Conservation (phyloP, 1,140 invertebrate species). For the Camponotus floridanus region DNA sequence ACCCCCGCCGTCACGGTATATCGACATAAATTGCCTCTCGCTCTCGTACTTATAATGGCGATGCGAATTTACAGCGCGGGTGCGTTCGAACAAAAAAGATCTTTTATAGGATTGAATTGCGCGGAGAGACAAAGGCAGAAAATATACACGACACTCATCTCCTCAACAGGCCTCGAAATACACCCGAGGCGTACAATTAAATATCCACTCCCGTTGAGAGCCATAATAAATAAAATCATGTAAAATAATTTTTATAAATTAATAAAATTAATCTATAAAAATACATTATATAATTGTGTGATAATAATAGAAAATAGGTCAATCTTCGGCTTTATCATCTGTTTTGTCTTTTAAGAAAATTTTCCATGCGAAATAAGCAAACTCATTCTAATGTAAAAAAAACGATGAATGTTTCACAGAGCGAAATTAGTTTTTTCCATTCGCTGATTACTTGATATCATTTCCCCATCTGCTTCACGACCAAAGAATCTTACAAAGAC, state of each 20-base stretch:
- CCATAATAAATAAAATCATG: not conserved
- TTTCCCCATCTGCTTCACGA: constrained; percentile 44
- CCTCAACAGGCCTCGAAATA: not conserved
- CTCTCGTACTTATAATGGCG: constrained; percentile 7
- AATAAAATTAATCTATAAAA: not conserved
- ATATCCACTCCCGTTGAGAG: not conserved
- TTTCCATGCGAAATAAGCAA: not conserved
- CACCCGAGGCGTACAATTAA: not conserved
- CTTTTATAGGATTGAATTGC: not conserved
- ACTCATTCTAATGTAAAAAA: constrained; percentile 19
- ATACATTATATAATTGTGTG: not conserved
- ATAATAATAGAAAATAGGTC: not conserved
- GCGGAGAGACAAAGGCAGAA: not conserved
- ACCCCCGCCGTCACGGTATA: constrained; percentile 14
- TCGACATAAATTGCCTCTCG: constrained; percentile 26
- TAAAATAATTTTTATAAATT: too few species aligned
- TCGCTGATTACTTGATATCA: constrained; percentile 26
- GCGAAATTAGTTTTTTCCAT: constrained; percentile 27
- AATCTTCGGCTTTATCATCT: not conserved
- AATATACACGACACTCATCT: not conserved
- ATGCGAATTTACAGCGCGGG: not conserved
- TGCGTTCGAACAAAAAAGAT: not conserved
- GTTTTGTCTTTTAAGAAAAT: not conserved
- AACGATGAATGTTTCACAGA: constrained; percentile 2
- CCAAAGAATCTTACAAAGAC: constrained; percentile 59